Evolutionary conservation across 2,113 vertebrate species (phyloP).

Genomic region (Ahaetulla prasina): DNA sequence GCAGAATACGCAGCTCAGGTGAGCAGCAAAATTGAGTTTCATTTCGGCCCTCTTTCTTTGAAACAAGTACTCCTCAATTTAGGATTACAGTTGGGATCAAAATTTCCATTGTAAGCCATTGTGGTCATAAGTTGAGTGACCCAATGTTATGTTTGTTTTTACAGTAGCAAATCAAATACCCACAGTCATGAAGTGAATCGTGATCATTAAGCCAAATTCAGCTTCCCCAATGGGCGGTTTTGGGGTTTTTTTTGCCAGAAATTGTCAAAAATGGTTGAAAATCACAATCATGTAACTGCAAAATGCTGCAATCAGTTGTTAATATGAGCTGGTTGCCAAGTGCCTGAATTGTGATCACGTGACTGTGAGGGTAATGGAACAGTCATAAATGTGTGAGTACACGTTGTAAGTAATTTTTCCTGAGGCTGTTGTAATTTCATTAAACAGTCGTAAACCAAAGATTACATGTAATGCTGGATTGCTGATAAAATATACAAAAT

Average conservation of each 20-base stretch:
- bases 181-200: not conserved
- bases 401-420: not conserved
- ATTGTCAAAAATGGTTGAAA: not conserved
- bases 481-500: not conserved
- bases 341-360: not conserved
- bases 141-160: not conserved
- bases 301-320: not conserved
- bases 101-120: not conserved
- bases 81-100: not conserved
- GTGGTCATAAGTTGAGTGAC: not conserved
- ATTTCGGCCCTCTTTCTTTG: not conserved
- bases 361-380: not conserved
- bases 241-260: not conserved
- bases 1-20: slow-evolving; percentile 93
- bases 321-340: not conserved
- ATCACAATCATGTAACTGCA: not conserved
- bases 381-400: not conserved
- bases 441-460: not conserved
- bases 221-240: not conserved
- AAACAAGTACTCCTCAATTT: not conserved
- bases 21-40: slow-evolving; percentile 44
- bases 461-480: not conserved
- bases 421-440: not conserved
- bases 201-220: not conserved
- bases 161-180: not conserved